phyloP scores from a whole-genome alignment of 2,888 invertebrate genomes.

The Drepana falcataria region DNA sequence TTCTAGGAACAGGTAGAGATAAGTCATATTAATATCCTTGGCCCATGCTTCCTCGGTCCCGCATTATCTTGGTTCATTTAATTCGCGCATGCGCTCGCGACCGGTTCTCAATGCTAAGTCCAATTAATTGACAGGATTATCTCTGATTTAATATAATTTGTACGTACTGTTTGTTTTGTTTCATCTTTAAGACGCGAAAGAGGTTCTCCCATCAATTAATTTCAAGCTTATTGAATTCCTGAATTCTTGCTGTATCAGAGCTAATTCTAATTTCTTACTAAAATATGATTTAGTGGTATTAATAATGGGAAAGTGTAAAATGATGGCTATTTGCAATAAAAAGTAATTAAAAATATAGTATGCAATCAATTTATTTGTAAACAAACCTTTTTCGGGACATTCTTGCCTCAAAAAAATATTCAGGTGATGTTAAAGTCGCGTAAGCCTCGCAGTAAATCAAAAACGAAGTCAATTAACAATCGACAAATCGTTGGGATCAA shows the following conservation, averaged over 20 bases:
- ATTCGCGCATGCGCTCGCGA: slow-evolving; percentile 66
- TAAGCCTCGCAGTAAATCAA: slow-evolving; percentile 42
- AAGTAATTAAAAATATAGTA: too few species aligned
- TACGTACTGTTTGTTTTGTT: slow-evolving; percentile 70
- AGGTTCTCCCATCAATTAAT: slow-evolving; percentile 42
- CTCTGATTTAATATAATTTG: slow-evolving; percentile 76
- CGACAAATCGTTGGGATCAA: slow-evolving; percentile 75
- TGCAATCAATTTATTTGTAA: too few species aligned
- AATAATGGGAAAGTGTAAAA: too few species aligned
- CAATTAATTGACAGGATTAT: slow-evolving; percentile 79
- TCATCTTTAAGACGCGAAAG: slow-evolving; percentile 41
- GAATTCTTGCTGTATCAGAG: slow-evolving; percentile 7
- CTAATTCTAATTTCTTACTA: slow-evolving; percentile 2
- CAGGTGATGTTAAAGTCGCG: not conserved
- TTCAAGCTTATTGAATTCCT: slow-evolving; percentile 29
- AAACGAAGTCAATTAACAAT: slow-evolving; percentile 55
- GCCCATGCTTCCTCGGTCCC: slow-evolving; percentile 42
- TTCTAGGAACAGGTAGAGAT: slow-evolving; percentile 25
- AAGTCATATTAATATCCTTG: slow-evolving; percentile 46
- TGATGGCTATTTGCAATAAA: too few species aligned
- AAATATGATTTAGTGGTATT: slow-evolving; percentile 2
- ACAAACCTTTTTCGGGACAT: too few species aligned
- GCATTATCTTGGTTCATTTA: slow-evolving; percentile 54
- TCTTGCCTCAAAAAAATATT: not conserved
- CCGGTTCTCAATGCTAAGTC: slow-evolving; percentile 73